These are phyloP conservation scores for Omphaloscelis lunosa DNA, from an alignment of 2,888 invertebrate species.

Conservation along the genomic window DNA sequence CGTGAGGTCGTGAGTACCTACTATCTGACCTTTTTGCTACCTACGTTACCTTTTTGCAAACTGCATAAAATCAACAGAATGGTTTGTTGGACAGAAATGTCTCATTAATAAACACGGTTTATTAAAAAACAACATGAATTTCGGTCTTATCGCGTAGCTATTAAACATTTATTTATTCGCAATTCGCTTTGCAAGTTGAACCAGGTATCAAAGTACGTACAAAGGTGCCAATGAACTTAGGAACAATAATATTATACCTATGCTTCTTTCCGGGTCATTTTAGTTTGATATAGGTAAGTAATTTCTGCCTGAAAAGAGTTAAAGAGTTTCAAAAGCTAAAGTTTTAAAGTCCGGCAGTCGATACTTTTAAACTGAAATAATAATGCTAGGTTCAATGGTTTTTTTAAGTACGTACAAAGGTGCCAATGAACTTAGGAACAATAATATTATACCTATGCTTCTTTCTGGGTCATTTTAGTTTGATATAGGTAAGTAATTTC, in stretches of 20 bases:
- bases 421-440: too few species aligned
- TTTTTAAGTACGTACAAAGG: too few species aligned
- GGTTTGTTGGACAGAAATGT: constrained; percentile 1
- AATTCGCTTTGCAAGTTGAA: constrained; percentile 11
- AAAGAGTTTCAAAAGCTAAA: too few species aligned
- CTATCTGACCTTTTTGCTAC: constrained; percentile 1
- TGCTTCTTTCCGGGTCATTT: too few species aligned
- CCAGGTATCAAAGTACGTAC: not conserved
- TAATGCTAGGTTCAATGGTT: too few species aligned
- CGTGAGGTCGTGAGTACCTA: too few species aligned
- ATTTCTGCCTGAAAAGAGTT: too few species aligned
- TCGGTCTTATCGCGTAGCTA: constrained; percentile 1
- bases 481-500: not conserved
- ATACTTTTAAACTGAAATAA: too few species aligned
- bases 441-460: too few species aligned
- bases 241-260: too few species aligned
- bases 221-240: constrained; percentile 37
- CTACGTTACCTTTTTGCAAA: not conserved
- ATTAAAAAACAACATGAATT: constrained; percentile 41
- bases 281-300: too few species aligned
- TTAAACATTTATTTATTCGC: constrained; percentile 45
- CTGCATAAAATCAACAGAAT: constrained; percentile 28
- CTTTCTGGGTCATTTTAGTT: not conserved
- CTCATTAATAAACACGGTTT: constrained; percentile 14
- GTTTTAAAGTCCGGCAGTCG: too few species aligned